A percentile compares a stretch with the other conserved stretches of the same genome.
These are phyloP conservation scores for Lymantria dispar DNA, from an alignment of 2,888 invertebrate species.

Conservation along the genomic window DNA sequence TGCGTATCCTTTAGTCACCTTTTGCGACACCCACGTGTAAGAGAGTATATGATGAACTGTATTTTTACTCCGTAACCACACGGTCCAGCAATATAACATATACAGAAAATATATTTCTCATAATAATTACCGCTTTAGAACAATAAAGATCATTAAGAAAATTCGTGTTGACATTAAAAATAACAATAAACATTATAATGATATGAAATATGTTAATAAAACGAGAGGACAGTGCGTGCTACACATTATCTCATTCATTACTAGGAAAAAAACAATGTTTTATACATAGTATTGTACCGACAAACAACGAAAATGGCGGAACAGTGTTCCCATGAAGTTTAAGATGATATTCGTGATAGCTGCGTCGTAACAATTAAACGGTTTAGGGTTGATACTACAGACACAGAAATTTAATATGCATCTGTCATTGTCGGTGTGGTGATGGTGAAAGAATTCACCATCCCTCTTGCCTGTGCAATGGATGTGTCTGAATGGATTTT, in stretches of 20 bases:
- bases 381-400: conserved; percentile 29
- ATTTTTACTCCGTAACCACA: too few relatives aligned
- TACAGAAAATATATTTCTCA: conserved; percentile 8
- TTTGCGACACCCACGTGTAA: too few relatives aligned
- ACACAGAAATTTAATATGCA: neutral
- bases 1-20: too few relatives aligned
- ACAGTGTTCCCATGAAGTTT: conserved; percentile 73
- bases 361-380: conserved; percentile 73
- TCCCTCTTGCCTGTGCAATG: too few relatives aligned
- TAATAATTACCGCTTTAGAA: conserved; percentile 47
- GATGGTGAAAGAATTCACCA: too few relatives aligned
- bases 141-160: conserved; percentile 53
- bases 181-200: conserved; percentile 60
- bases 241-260: conserved; percentile 70
- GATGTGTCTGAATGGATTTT: too few relatives aligned
- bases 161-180: conserved; percentile 59
- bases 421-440: too few relatives aligned
- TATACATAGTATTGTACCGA: conserved; percentile 43
- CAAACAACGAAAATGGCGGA: conserved; percentile 69
- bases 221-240: conserved; percentile 51
- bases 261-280: conserved; percentile 60
- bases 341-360: conserved; percentile 70
- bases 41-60: too few relatives aligned
- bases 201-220: conserved; percentile 48
- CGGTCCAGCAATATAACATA: too few relatives aligned